These are phyloP conservation scores for Coreoperca whiteheadi DNA, from an alignment of 2,113 vertebrate genomes.

Conservation along the genomic window DNA sequence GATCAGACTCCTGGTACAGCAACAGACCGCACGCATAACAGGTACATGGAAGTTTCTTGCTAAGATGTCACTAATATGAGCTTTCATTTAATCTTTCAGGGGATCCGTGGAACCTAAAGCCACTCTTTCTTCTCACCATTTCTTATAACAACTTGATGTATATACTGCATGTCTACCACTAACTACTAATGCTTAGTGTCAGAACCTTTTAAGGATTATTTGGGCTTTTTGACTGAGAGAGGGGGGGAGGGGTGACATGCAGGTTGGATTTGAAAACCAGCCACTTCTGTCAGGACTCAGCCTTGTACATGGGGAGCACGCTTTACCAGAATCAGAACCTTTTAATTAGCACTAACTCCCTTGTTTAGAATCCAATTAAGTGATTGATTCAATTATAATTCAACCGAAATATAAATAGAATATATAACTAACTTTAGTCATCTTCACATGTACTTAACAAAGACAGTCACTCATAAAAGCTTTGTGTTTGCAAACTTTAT, in stretches of 20 bases:
- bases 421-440: not conserved
- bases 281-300: too few relatives aligned
- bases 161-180: not conserved
- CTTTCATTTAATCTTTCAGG: slow-evolving; percentile 14
- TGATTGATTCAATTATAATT: not conserved
- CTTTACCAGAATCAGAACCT: too few relatives aligned
- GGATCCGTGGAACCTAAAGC: not conserved
- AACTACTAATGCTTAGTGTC: not conserved
- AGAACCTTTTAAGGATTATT: too few relatives aligned
- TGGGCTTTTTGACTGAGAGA: too few relatives aligned
- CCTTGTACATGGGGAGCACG: too few relatives aligned
- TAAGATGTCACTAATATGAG: not conserved
- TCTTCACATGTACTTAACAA: not conserved
- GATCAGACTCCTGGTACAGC: not conserved
- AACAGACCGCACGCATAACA: not conserved
- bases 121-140: too few relatives aligned
- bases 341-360: not conserved
- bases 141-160: too few relatives aligned
- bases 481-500: slow-evolving; percentile 86
- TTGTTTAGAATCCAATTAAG: not conserved
- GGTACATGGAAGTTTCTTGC: not conserved
- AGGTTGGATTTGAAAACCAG: too few relatives aligned
- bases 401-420: not conserved
- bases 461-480: slow-evolving; percentile 1
- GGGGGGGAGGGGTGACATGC: too few relatives aligned